Base-by-base conservation (phyloP, 2,888 invertebrate genomes). In the Clivina fossor region DNA sequence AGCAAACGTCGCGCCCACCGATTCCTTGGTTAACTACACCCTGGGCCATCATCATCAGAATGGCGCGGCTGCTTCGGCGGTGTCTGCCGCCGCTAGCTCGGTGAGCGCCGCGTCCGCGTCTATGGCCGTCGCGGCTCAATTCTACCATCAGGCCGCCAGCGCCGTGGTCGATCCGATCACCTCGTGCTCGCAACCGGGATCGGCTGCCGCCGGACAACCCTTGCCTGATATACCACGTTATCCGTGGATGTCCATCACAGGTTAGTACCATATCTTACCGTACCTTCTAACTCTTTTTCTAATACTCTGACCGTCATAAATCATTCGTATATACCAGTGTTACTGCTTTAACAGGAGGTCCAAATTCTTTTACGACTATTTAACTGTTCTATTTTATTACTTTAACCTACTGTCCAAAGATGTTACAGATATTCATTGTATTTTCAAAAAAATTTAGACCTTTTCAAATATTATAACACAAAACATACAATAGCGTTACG, bases 211-310 rank as follows among this genome's bases (percentile, higher is more conserved):
- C 58, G 90, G 90, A 60, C 91, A 91, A 75, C 90, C 91, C 56
- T 86, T 93, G 71, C 90, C 91, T 44, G 93, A 93, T 77, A 88
- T 93, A 73, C 93, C 93, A 54, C 84, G 93, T 71, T 93, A 94
- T 75, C 93, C 93, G 43, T 94, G 93, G 93, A 93, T 94, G 93
- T 90, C 93, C 71, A 91, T 93, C 76, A 93, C 93, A 81, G 93
- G 93, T 93, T 82, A 86, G 82, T 79, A 43, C 50, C 19, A 33
- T 24, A 33, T 30, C 35, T 9, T 18, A 18, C n/a, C 37, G 15
- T 37, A 37, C 9, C 9, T 33, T 33, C 13, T 4, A 33, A 33
- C 33, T 4, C 33, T 16, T 15, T 33, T 8, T 13, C 43, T 24
- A 28, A 4, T 9, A 13, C n/a, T 28, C 13, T 24, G 8, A 26